Base-by-base conservation (phyloP, 2,797 vertebrate species). In the Rhabdophis nuchalis region DNA sequence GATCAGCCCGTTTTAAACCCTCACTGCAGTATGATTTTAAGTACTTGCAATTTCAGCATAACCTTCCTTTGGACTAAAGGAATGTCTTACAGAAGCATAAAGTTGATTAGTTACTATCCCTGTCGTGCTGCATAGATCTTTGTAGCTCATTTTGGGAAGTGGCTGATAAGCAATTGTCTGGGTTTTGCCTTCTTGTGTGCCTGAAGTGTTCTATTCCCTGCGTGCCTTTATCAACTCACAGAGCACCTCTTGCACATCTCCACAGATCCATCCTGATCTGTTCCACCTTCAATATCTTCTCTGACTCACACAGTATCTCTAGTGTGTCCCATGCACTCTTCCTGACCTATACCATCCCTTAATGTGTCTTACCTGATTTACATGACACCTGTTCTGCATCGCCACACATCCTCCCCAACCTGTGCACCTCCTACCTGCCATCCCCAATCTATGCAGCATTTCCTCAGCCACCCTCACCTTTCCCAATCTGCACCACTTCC, bases 151-250 rank as follows among this genome's bases (percentile, higher is more conserved):
- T 86, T 88, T 0, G 1, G 82, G 52, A 86, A 53, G 5, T 87
- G 87, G 95, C n/a, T 94, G 92, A 92, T 85, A 95, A 88, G 5
- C 95, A 93, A 93, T 95, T 95, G 95, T 94, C 60, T 13, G 60
- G 27, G 27, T 61, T 10, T 61, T 61, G 27, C 4, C 27, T 61
- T 61, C 60, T 61, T 29, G 10, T 61, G 27, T 29, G 27, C 10
- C 27, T 27, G 60, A 61, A 61, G 25, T 61, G 25, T 61, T 10
- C 60, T 11, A 29, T 5, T 57, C 25, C 58, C 58, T 60, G 58
- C 25, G 12, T 61, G 60, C 60, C 4, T 61, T 12, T 61, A 61
- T 61, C 11, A 61, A 61, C 60, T 32, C 13, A 68, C 61, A 96
- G 92, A 89, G 87, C 52, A 95, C 89, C 72, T 92, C 61, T 91